Evolutionary conservation across 2,113 vertebrate genomes (phyloP).

Genomic region (Oxyruncus cristatus): DNA sequence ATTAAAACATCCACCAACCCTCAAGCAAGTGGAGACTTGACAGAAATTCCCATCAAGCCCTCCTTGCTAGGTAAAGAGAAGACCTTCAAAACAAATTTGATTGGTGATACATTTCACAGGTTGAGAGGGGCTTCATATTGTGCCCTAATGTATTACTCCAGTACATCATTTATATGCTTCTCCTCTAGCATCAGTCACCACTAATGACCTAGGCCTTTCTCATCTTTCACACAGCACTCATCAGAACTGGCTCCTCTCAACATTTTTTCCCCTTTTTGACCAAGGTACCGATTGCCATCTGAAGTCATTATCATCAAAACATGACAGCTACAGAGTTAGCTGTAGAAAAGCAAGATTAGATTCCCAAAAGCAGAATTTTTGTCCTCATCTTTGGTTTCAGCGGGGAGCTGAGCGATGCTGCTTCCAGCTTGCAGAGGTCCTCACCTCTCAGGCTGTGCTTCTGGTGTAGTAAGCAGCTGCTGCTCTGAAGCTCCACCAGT

Average conservation of each 20-base stretch:
- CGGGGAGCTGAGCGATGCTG: background rate
- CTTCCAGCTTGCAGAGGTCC: background rate
- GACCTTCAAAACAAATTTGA: constrained; percentile 53
- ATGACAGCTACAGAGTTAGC: constrained; percentile 6
- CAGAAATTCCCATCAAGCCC: constrained; percentile 41
- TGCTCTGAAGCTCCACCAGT: background rate
- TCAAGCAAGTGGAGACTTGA: constrained; percentile 3
- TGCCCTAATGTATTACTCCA: constrained; percentile 51
- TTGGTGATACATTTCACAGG: constrained; percentile 38
- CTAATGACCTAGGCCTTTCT: constrained; percentile 33
- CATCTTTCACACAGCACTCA: constrained; percentile 24
- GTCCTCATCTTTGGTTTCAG: background rate
- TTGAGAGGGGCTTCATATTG: constrained; percentile 32
- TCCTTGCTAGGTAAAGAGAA: constrained; percentile 21
- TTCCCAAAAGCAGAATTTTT: background rate
- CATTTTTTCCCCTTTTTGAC: constrained; percentile 37
- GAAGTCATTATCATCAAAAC: constrained; percentile 35
- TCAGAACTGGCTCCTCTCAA: constrained; percentile 31
- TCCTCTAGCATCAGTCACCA: constrained; percentile 43
- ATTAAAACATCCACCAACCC: constrained; percentile 10
- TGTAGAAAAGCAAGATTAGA: background rate
- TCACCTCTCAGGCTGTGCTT: background rate
- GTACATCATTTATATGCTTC: constrained; percentile 48
- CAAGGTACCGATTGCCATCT: constrained; percentile 31
- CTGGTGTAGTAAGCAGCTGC: background rate